Evolutionary conservation across 2,113 vertebrate species (phyloP).

Genomic region (Engystomops pustulosus): DNA sequence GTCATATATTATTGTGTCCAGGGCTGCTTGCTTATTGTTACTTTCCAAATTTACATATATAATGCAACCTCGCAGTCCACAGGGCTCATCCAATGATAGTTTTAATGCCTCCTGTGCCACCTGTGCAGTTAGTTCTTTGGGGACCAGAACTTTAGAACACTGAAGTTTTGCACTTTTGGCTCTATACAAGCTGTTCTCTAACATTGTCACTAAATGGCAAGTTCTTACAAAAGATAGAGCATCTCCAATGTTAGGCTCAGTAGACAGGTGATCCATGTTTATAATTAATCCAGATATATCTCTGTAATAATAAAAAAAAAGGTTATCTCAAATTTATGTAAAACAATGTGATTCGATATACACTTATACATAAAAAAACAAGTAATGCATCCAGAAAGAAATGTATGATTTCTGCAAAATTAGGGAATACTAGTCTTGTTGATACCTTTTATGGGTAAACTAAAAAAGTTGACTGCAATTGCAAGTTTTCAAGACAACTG

Average conservation of each 20-base stretch:
- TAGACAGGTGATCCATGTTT: constrained; percentile 81
- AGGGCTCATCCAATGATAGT: constrained; percentile 81
- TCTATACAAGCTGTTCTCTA: constrained; percentile 82
- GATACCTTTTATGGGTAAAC: no score
- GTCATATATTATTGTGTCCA: constrained; percentile 82
- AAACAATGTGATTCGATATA: no score
- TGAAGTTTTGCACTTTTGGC: constrained; percentile 84
- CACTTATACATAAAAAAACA: no score
- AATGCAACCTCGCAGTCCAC: constrained; percentile 83
- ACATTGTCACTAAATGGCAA: constrained; percentile 79
- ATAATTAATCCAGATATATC: constrained; percentile 81
- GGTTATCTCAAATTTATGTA: no score
- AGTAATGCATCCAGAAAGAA: no score
- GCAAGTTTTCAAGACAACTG: no score
- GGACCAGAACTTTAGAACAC: constrained; percentile 84
- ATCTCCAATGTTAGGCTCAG: constrained; percentile 73
- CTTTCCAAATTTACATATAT: constrained; percentile 80
- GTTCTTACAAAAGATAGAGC: constrained; percentile 75
- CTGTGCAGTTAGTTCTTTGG: constrained; percentile 78
- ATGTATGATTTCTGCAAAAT: no score
- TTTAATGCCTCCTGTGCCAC: constrained; percentile 80
- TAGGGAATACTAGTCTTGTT: no score
- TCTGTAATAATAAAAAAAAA: constrained; percentile 60
- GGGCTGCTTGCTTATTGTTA: constrained; percentile 75
- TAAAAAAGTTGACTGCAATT: no score